Evolutionary conservation across 2,888 invertebrate genomes (phyloP).

Genomic region (Torymus aiolomorphi): DNA sequence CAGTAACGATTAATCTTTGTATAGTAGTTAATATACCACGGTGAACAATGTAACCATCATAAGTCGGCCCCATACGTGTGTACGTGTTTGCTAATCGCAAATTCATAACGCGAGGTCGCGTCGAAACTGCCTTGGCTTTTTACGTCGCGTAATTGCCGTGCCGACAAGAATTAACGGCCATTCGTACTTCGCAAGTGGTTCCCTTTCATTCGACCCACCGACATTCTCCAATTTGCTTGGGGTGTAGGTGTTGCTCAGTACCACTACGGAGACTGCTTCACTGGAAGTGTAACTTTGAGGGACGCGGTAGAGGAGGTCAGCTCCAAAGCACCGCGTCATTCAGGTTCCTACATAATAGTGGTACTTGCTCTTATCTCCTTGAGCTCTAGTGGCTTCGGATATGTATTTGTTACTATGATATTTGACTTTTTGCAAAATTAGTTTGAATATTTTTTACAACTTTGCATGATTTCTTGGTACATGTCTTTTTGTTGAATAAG

Average conservation of each 20-base stretch:
- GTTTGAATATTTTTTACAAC: too few relatives aligned
- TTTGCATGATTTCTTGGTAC: too few relatives aligned
- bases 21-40: too few relatives aligned
- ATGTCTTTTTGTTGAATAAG: too few relatives aligned
- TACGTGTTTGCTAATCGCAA: constrained; percentile 34
- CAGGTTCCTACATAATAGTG: not conserved
- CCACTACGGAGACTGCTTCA: not conserved
- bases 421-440: too few relatives aligned
- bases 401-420: too few relatives aligned
- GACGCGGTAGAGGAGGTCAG: not conserved
- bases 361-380: not conserved
- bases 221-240: constrained; percentile 10
- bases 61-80: too few relatives aligned
- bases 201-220: constrained; percentile 27
- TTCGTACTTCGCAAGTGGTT: constrained; percentile 2
- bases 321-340: not conserved
- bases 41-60: too few relatives aligned
- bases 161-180: constrained; percentile 17
- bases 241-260: not conserved
- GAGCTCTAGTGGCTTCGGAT: not conserved
- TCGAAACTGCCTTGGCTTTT: not conserved
- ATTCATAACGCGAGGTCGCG: constrained; percentile 16
- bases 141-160: constrained; percentile 4
- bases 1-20: too few relatives aligned
- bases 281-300: not conserved